Evolutionary conservation across 1,140 invertebrate genomes (phyloP).

Genomic region (Ooceraea biroi): DNA sequence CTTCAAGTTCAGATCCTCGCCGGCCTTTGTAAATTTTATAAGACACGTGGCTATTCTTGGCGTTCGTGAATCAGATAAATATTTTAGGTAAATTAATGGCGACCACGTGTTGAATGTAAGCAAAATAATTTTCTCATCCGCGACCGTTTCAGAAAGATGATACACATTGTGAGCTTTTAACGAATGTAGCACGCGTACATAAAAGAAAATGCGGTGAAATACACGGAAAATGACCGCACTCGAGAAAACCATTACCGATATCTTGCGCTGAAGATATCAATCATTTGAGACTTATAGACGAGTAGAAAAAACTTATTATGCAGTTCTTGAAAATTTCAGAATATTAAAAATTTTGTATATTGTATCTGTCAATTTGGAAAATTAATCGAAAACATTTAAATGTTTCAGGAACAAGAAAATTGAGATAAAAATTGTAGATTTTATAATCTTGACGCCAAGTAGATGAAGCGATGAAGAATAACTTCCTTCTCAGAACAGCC

Average conservation of each 20-base stretch:
- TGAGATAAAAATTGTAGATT: not conserved
- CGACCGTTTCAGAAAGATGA: slow-evolving; percentile 1
- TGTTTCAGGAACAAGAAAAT: not conserved
- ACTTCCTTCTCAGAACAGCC: not conserved
- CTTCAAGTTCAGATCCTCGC: not conserved
- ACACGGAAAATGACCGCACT: not conserved
- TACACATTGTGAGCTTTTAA: not conserved
- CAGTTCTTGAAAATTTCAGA: not conserved
- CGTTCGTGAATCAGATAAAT: slow-evolving; percentile 26
- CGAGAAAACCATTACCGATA: not conserved
- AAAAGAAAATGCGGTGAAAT: not conserved
- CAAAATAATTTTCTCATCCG: slow-evolving; percentile 18
- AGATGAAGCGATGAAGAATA: not conserved
- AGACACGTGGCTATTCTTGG: slow-evolving; percentile 31
- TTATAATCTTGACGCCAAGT: not conserved
- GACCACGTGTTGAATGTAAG: slow-evolving; percentile 41
- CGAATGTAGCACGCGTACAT: not conserved
- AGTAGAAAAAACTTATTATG: not conserved
- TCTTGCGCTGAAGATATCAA: not conserved
- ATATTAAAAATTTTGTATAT: not conserved
- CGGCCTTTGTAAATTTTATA: slow-evolving; percentile 29
- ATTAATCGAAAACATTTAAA: not conserved
- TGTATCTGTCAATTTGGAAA: not conserved
- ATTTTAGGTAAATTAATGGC: slow-evolving; percentile 25
- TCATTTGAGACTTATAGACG: not conserved